phyloP scores from a whole-genome alignment of 2,797 vertebrate genomes.

The Gymnoscopelus braueri region DNA sequence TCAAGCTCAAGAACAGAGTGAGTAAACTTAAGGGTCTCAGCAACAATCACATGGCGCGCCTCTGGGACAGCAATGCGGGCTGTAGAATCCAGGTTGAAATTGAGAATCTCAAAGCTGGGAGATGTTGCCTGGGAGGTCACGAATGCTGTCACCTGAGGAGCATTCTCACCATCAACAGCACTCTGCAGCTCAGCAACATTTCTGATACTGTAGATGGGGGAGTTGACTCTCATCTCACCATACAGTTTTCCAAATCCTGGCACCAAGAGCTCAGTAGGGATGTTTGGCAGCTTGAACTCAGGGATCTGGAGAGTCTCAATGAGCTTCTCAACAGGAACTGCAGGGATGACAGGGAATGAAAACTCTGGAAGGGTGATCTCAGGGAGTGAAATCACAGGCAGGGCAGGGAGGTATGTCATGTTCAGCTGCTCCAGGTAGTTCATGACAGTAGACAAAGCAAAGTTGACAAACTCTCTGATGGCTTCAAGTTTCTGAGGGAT shows the following conservation, averaged over 20 bases:
- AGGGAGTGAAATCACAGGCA: slow-evolving; percentile 76
- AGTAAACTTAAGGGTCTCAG: slow-evolving; percentile 80
- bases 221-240: slow-evolving; percentile 76
- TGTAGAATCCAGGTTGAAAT: slow-evolving; percentile 82
- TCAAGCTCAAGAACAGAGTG: slow-evolving; percentile 78
- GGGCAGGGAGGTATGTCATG: slow-evolving; percentile 68
- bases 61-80: slow-evolving; percentile 76
- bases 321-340: slow-evolving; percentile 73
- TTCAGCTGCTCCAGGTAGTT: slow-evolving; percentile 69
- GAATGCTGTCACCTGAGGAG: slow-evolving; percentile 78
- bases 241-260: slow-evolving; percentile 85
- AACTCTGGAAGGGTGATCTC: slow-evolving; percentile 79
- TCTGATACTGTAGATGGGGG: slow-evolving; percentile 81
- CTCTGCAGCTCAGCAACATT: slow-evolving; percentile 78
- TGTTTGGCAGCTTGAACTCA: slow-evolving; percentile 82
- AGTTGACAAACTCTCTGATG: slow-evolving; percentile 64
- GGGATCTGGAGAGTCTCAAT: slow-evolving; percentile 81
- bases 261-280: slow-evolving; percentile 75
- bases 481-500: slow-evolving; percentile 81
- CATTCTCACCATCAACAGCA: slow-evolving; percentile 69
- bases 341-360: slow-evolving; percentile 81
- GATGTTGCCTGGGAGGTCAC: slow-evolving; percentile 79
- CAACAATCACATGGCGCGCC: slow-evolving; percentile 75
- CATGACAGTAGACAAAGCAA: slow-evolving; percentile 57
- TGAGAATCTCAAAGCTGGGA: slow-evolving; percentile 75